Percentiles rank a stretch among this genome's conserved stretches.
These are phyloP conservation scores for Argentina silus DNA, from an alignment of 2,797 vertebrate genomes.

Conservation along the genomic window DNA sequence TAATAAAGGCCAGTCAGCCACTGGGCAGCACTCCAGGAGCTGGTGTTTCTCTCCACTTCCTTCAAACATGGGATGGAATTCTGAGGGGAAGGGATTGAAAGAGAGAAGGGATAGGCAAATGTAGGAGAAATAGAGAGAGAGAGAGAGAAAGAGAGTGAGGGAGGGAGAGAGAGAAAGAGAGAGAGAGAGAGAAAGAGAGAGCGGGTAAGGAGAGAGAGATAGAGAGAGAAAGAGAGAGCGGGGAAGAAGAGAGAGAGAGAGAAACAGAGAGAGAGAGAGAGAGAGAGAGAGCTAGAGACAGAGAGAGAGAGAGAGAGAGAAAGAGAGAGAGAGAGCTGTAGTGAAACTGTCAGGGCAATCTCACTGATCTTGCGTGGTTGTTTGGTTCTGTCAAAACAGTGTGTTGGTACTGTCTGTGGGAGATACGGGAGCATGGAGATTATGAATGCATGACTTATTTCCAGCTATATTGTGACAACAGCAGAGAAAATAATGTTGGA, in stretches of 20 bases:
- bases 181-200: neutral
- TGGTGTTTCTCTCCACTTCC: constrained; percentile 81
- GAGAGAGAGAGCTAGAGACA: constrained; percentile 20
- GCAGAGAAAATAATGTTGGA: neutral
- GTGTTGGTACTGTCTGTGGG: neutral
- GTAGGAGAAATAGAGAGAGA: constrained; percentile 26
- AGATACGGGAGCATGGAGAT: too few species aligned
- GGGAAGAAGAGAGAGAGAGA: constrained; percentile 18
- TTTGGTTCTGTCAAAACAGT: neutral
- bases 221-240: neutral
- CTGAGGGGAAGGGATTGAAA: constrained; percentile 37
- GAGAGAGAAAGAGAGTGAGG: neutral
- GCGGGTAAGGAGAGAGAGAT: neutral
- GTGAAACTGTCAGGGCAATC: neutral
- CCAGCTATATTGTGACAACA: too few species aligned
- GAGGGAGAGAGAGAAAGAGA: neutral
- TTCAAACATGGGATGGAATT: constrained; percentile 80
- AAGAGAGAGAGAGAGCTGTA: constrained; percentile 23
- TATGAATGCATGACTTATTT: too few species aligned
- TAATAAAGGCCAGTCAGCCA: constrained; percentile 90
- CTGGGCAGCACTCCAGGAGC: constrained; percentile 85
- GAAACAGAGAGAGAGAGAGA: neutral
- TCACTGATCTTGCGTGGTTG: neutral
- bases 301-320: neutral
- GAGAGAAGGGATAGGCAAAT: constrained; percentile 19